Conservation (phyloP, 2,888 invertebrate species). For the Acleris laterana region DNA sequence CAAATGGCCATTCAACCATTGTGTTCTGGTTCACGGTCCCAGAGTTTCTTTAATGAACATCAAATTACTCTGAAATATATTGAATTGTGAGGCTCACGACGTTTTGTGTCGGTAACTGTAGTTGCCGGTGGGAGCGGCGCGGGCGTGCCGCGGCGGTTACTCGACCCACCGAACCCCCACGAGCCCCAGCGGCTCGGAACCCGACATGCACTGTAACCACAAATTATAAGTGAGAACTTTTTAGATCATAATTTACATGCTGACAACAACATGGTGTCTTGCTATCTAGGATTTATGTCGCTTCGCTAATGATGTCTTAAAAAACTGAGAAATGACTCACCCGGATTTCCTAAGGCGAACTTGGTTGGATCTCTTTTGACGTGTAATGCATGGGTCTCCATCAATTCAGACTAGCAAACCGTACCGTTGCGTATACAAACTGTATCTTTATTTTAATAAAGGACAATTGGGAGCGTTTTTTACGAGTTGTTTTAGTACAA, state of each 20-base stretch:
- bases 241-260: constrained; percentile 74
- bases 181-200: constrained; percentile 80
- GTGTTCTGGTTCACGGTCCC: constrained; percentile 84
- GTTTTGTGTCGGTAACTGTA: constrained; percentile 77
- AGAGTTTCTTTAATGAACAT: constrained; percentile 83
- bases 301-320: constrained; percentile 36
- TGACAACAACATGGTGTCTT: constrained; percentile 53
- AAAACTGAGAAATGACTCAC: constrained; percentile 29
- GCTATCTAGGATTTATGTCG: constrained; percentile 34
- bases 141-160: constrained; percentile 54
- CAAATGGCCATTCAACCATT: constrained; percentile 84
- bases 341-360: constrained; percentile 26
- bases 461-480: constrained; percentile 22
- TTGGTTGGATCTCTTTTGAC: constrained; percentile 20
- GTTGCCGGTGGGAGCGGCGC: constrained; percentile 60
- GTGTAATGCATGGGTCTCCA: constrained; percentile 19
- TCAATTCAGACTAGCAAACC: constrained; percentile 24
- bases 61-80: constrained; percentile 83
- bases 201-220: constrained; percentile 82
- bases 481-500: constrained; percentile 45
- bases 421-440: constrained; percentile 21
- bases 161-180: constrained; percentile 69
- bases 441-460: constrained; percentile 5
- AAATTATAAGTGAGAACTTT: constrained; percentile 84
- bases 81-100: constrained; percentile 81